Conservation (phyloP, 1,140 invertebrate species). For the Euborellia annulipes region DNA sequence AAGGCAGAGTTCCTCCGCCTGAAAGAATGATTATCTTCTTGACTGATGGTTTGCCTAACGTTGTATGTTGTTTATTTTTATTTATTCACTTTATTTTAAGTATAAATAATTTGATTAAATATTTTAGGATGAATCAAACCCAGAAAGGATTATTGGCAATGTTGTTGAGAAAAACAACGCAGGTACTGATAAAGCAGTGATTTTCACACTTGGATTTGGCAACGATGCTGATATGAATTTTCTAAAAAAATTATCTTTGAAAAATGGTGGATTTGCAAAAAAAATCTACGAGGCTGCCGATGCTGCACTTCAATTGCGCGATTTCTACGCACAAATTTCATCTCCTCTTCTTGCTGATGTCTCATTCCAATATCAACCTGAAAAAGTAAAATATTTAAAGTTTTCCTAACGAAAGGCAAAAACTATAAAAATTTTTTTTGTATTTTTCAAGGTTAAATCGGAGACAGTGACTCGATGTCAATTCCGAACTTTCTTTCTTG, state of each 20-base stretch:
- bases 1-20: constrained; percentile 8
- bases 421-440: background rate
- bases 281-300: constrained; percentile 59
- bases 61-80: constrained; percentile 19
- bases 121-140: constrained; percentile 27
- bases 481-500: constrained; percentile 39
- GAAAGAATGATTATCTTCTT: constrained; percentile 54
- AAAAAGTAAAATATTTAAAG: constrained; percentile 22
- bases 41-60: constrained; percentile 55
- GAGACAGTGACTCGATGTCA: constrained; percentile 26
- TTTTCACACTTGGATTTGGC: constrained; percentile 55
- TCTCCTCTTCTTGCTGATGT: constrained; percentile 50
- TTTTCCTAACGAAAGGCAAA: background rate
- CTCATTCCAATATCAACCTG: constrained; percentile 41
- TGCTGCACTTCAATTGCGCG: constrained; percentile 46
- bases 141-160: constrained; percentile 31
- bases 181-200: constrained; percentile 11
- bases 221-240: constrained; percentile 48
- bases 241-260: constrained; percentile 42
- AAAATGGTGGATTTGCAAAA: constrained; percentile 48
- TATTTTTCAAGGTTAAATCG: constrained; percentile 19
- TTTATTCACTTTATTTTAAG: no score
- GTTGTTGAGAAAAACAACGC: no score
- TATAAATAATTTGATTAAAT: no score
- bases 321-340: constrained; percentile 55